Evolutionary conservation across 2,888 invertebrate genomes (phyloP).

Genomic region (Lamellibrachia columna): DNA sequence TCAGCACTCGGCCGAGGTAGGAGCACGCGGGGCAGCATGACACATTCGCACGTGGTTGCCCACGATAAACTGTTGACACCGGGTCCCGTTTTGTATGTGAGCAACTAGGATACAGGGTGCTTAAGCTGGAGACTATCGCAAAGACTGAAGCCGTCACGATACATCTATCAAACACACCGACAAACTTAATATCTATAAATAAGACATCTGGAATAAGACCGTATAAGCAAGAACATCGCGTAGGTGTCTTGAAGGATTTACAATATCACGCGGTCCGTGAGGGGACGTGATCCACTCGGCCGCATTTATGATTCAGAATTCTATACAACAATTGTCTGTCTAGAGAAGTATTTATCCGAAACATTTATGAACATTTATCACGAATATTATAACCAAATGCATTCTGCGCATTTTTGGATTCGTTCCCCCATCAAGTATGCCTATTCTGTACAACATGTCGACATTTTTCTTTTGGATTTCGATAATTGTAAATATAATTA

Average conservation of each 20-base stretch:
- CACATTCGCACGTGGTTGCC: not conserved
- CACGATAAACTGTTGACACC: not conserved
- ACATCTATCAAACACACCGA: not conserved
- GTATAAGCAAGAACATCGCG: not conserved
- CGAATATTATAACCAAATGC: no score
- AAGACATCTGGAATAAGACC: not conserved
- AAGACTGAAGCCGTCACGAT: not conserved
- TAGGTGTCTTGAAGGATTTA: not conserved
- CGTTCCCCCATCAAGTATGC: not conserved
- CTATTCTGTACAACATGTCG: not conserved
- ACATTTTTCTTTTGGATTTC: not conserved
- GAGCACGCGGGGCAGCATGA: not conserved
- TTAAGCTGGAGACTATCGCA: not conserved
- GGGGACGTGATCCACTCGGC: no score
- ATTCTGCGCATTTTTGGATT: not conserved
- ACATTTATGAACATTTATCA: no score
- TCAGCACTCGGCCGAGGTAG: conserved; percentile 5
- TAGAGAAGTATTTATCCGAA: not conserved
- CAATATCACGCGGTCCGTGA: not conserved
- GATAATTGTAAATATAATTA: not conserved
- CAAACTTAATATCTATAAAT: not conserved
- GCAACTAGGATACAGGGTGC: not conserved
- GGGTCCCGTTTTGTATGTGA: not conserved
- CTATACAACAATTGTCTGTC: not conserved
- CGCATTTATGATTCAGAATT: not conserved